A percentile compares a stretch with the other conserved stretches of the same genome.
phyloP scores from a whole-genome alignment of 2,797 vertebrate species.

The Sebastes oblongus region DNA sequence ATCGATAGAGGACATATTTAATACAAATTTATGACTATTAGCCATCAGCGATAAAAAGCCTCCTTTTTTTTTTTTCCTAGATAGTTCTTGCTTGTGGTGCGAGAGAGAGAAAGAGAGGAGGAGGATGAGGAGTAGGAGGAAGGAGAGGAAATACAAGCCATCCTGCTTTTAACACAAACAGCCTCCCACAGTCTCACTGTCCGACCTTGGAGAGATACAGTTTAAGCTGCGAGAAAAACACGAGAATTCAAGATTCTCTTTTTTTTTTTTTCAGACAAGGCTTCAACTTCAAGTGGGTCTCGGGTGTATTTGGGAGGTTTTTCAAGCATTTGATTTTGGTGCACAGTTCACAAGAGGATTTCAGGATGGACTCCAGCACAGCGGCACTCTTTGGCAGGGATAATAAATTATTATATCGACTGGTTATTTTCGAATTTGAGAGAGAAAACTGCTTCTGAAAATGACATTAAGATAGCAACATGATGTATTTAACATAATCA shows the following conservation, averaged over 20 bases:
- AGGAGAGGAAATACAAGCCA: constrained; percentile 66
- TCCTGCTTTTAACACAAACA: constrained; percentile 74
- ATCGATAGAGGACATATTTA: constrained; percentile 83
- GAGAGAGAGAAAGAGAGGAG: constrained; percentile 23
- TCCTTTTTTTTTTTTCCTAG: constrained; percentile 40
- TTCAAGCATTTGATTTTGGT: constrained; percentile 50
- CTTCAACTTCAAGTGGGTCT: constrained; percentile 59
- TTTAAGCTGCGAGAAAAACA: constrained; percentile 58
- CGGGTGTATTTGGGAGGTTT: constrained; percentile 44
- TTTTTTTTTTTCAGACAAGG: constrained; percentile 36
- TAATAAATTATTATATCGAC: constrained; percentile 41
- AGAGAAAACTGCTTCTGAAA: constrained; percentile 23
- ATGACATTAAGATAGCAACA: background rate
- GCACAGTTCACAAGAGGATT: constrained; percentile 56
- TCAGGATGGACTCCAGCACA: constrained; percentile 42
- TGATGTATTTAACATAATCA: background rate
- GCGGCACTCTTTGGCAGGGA: constrained; percentile 44
- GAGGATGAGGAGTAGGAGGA: constrained; percentile 33
- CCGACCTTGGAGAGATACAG: constrained; percentile 65
- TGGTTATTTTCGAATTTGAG: constrained; percentile 36
- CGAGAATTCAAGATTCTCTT: constrained; percentile 28
- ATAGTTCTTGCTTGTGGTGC: constrained; percentile 59
- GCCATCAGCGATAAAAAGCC: constrained; percentile 75
- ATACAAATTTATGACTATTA: constrained; percentile 80
- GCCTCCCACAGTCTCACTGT: constrained; percentile 66